phyloP scores from a whole-genome alignment of 2,113 vertebrate genomes.

The Ageneiosus marmoratus region DNA sequence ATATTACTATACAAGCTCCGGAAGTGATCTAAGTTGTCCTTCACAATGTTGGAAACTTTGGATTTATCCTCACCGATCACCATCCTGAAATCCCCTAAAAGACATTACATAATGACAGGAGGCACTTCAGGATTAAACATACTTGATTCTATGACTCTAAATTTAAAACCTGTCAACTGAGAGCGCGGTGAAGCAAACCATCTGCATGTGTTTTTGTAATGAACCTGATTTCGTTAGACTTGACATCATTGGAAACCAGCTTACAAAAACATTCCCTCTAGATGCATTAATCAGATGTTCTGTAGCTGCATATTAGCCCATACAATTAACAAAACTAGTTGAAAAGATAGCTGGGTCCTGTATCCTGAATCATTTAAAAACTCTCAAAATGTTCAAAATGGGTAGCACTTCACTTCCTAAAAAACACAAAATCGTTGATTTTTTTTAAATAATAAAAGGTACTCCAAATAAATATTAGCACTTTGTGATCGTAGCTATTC shows the following conservation, averaged over 20 bases:
- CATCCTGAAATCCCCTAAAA: slow-evolving; percentile 92
- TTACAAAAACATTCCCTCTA: background rate
- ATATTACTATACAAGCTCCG: slow-evolving; percentile 85
- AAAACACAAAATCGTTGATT: background rate
- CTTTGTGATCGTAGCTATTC: too few species aligned
- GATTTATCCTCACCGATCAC: slow-evolving; percentile 89
- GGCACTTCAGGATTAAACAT: slow-evolving; percentile 9
- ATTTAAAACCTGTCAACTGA: background rate
- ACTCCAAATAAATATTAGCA: background rate
- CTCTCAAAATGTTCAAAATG: background rate
- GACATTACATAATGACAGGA: slow-evolving; percentile 50
- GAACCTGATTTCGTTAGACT: background rate
- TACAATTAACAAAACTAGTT: background rate
- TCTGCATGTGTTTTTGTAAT: background rate
- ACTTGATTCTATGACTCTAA: background rate
- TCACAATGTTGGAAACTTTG: slow-evolving; percentile 92
- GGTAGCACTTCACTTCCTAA: background rate
- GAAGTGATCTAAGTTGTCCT: slow-evolving; percentile 85
- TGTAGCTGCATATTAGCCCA: background rate
- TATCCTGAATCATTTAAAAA: background rate
- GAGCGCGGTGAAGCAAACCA: background rate
- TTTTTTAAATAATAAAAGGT: background rate
- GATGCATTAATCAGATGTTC: background rate
- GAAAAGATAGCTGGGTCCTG: background rate
- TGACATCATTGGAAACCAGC: background rate